A percentile compares a stretch with the other conserved stretches of the same genome.
These are phyloP conservation scores for Acrossocheilus wenchowensis DNA, from an alignment of 2,797 vertebrate genomes.

Conservation along the genomic window DNA sequence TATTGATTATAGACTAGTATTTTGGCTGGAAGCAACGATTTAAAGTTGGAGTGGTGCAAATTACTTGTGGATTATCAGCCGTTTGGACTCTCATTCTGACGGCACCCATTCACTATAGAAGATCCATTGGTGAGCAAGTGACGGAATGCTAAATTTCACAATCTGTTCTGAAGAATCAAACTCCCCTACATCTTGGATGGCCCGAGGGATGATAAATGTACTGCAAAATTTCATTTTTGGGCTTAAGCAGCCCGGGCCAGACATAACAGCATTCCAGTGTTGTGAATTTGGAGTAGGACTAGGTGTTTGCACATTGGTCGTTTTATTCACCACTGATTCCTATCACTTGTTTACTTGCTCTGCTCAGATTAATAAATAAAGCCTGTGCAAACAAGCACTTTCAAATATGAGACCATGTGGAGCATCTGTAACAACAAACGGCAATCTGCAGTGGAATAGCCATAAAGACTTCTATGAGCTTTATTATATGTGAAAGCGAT, in stretches of 20 bases:
- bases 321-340: not conserved
- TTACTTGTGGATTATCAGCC: not conserved
- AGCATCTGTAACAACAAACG: not conserved
- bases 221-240: not conserved
- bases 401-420: not conserved
- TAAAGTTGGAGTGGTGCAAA: too few species aligned
- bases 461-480: not conserved
- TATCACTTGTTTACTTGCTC: not conserved
- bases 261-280: not conserved
- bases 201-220: not conserved
- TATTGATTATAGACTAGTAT: not conserved
- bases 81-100: not conserved
- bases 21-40: not conserved
- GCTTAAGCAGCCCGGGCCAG: rapidly evolving
- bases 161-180: not conserved
- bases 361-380: not conserved
- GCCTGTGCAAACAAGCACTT: not conserved
- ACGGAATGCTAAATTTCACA: not conserved
- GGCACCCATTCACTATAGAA: not conserved
- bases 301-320: not conserved
- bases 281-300: not conserved
- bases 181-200: not conserved
- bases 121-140: not conserved
- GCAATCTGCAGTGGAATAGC: not conserved
- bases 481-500: not conserved